Evolutionary conservation across 2,888 invertebrate genomes (phyloP), one percentile per base, ranked within the genome.

Genomic region (Meloe dianella): DNA sequence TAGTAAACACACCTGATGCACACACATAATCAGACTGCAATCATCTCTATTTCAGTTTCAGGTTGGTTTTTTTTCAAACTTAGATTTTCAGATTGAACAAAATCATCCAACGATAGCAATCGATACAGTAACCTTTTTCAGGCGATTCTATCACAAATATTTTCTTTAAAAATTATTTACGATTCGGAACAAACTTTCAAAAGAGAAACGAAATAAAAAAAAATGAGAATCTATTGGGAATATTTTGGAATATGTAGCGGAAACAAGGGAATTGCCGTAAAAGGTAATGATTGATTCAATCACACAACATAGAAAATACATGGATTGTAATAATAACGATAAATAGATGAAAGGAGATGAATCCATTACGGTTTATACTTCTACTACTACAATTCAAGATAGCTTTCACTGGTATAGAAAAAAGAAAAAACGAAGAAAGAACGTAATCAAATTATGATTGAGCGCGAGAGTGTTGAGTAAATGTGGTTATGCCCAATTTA

Each of bases 1-100:
- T 4, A n/a, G 2, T 27, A 27, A 27, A 54, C 0, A 65, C 66
- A 71, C 69, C 69, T 72, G 72, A 66, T 68, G 66, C 69, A 69
- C n/a, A 2, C 41, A n/a, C 17, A 60, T 57, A n/a, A n/a, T 32
- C 61, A 47, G 54, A 41, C 60, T 61, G 64, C 67, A 66, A 56
- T 29, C 24, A 24, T 24, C 61, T 47, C n/a, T 35, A 57, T 41
- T n/a, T n/a, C n/a, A n/a, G n/a, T 41, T 3, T 51, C 10, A 1
- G 9, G n/a, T n/a, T n/a, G n/a, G n/a, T n/a, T n/a, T n/a, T n/a
- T n/a, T n/a, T n/a, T n/a, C n/a, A n/a, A n/a, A n/a, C n/a, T n/a
- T n/a, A n/a, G n/a, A n/a, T n/a, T n/a, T n/a, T n/a, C n/a, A n/a
- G n/a, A n/a, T n/a, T n/a, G n/a, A n/a, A n/a, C n/a, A n/a, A n/a